Conservation (phyloP, 2,888 invertebrate species). For the Nemotelus nigrinus region DNA sequence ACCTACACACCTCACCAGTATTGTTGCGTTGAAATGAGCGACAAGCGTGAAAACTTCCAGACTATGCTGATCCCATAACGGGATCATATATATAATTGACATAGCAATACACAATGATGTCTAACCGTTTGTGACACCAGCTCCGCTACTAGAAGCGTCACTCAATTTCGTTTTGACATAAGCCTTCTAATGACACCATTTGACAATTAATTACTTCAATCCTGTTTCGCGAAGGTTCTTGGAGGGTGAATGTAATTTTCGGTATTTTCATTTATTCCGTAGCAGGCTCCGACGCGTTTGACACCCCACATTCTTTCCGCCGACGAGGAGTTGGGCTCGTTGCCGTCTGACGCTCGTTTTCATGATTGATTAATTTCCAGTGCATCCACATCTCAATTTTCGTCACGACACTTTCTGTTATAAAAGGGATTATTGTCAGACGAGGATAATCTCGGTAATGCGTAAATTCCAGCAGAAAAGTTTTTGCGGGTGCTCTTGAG, state of each 20-base stretch:
- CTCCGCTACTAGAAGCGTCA: background rate
- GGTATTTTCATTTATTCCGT: background rate
- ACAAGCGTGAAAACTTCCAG: background rate
- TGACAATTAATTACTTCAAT: slow-evolving; percentile 38
- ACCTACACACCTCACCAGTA: background rate
- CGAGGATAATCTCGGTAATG: slow-evolving; percentile 18
- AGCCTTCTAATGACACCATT: slow-evolving; percentile 30
- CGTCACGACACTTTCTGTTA: slow-evolving; percentile 8
- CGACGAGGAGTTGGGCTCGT: too few relatives aligned
- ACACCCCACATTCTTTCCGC: too few relatives aligned
- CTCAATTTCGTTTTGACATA: slow-evolving; percentile 26
- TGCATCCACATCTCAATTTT: slow-evolving; percentile 33
- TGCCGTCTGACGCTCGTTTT: background rate
- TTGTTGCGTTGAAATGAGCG: background rate
- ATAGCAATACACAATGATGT: background rate
- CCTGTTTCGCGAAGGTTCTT: background rate
- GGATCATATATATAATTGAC: slow-evolving; percentile 28
- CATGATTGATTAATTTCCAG: slow-evolving; percentile 43
- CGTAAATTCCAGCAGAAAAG: slow-evolving; percentile 27
- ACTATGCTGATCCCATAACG: background rate
- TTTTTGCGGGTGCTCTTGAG: slow-evolving; percentile 28
- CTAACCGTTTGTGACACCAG: background rate
- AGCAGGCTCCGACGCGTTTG: background rate
- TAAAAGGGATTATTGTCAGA: slow-evolving; percentile 28
- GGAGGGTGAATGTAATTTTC: slow-evolving; percentile 1